These are phyloP conservation scores for Yponomeuta malinellus DNA, from an alignment of 2,888 invertebrate genomes.

Conservation along the genomic window DNA sequence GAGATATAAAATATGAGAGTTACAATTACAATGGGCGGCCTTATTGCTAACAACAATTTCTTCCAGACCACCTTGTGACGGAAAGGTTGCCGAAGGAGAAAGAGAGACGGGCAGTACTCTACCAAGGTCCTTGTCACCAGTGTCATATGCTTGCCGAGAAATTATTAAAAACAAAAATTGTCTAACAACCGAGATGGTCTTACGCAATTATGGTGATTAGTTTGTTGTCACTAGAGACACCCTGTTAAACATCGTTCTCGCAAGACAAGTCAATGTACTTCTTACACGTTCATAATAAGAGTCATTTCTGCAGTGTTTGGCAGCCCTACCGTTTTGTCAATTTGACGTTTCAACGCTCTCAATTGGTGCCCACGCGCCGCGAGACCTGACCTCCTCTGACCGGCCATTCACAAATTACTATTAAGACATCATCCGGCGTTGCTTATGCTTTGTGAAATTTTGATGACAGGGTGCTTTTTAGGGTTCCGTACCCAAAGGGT, in stretches of 20 bases:
- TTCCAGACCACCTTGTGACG: too few relatives aligned
- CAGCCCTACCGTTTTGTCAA: conserved; percentile 50
- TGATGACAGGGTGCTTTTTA: background rate
- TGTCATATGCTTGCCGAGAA: too few relatives aligned
- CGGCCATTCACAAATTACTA: conserved; percentile 54
- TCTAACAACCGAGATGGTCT: background rate
- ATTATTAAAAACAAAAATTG: too few relatives aligned
- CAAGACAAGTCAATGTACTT: background rate
- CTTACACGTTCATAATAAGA: background rate
- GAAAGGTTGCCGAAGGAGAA: too few relatives aligned
- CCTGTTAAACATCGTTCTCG: background rate
- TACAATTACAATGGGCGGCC: too few relatives aligned
- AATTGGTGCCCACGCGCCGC: conserved; percentile 57
- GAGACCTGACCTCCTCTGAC: conserved; percentile 49
- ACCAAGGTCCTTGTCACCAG: too few relatives aligned
- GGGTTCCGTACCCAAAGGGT: too few relatives aligned
- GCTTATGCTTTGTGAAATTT: conserved; percentile 19
- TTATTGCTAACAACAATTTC: too few relatives aligned
- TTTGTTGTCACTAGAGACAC: background rate
- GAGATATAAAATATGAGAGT: too few relatives aligned
- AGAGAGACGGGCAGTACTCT: too few relatives aligned
- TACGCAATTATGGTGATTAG: background rate
- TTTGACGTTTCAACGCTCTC: conserved; percentile 59
- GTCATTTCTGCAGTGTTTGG: background rate
- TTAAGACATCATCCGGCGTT: conserved; percentile 62